These are phyloP conservation scores for Trachelus tabidus DNA, from an alignment of 2,888 invertebrate species.

Conservation along the genomic window DNA sequence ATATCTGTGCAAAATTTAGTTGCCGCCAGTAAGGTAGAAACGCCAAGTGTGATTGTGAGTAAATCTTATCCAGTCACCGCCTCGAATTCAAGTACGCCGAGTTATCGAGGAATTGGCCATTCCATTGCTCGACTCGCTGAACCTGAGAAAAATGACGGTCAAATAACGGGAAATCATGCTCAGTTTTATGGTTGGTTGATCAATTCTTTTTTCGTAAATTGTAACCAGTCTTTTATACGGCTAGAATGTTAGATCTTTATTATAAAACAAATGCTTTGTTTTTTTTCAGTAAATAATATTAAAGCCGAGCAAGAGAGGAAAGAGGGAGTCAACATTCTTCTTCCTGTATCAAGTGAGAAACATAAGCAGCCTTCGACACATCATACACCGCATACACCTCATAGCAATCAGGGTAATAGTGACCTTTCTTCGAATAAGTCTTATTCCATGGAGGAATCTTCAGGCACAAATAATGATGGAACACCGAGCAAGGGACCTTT, in stretches of 20 bases:
- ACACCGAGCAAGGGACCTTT: constrained; percentile 67
- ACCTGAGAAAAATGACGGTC: constrained; percentile 52
- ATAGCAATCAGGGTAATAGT: constrained; percentile 45
- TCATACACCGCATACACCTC: constrained; percentile 58
- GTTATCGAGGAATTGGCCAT: constrained; percentile 53
- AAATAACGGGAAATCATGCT: constrained; percentile 48
- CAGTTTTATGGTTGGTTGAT: constrained; percentile 55
- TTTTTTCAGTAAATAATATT: constrained; percentile 49
- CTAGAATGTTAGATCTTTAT: not conserved
- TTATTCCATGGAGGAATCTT: constrained; percentile 52
- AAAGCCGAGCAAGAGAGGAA: constrained; percentile 55
- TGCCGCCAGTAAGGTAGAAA: constrained; percentile 57
- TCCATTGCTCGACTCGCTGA: constrained; percentile 58
- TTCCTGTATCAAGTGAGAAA: constrained; percentile 47
- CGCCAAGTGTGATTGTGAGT: constrained; percentile 71
- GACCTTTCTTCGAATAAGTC: constrained; percentile 50
- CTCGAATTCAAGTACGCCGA: constrained; percentile 53
- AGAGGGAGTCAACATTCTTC: constrained; percentile 41
- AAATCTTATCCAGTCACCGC: constrained; percentile 63
- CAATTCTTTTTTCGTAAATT: not conserved
- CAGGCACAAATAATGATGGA: constrained; percentile 45
- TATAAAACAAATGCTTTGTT: not conserved
- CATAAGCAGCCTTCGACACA: constrained; percentile 57
- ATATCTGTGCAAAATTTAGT: constrained; percentile 54
- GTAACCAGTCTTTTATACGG: not conserved